Evolutionary conservation across 2,113 vertebrate species (phyloP).

Genomic region (Hippoglossus stenolepis): DNA sequence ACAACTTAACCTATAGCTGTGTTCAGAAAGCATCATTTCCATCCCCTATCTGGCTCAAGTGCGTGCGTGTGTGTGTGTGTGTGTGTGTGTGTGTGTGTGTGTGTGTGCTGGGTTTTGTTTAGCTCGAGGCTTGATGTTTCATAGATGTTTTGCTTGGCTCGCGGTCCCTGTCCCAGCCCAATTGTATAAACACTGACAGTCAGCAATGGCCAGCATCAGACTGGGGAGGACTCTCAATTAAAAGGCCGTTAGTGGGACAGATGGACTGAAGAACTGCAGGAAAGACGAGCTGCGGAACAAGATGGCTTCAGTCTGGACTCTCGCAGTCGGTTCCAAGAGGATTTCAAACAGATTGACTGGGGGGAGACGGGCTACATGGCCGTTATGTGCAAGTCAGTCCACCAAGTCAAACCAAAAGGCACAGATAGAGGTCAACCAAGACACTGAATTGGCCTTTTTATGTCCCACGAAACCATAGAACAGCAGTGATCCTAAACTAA

Average conservation of each 20-base stretch:
- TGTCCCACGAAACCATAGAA: slow-evolving; percentile 38
- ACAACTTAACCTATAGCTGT: slow-evolving; percentile 49
- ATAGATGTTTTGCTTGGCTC: slow-evolving; percentile 79
- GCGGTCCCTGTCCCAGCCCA: slow-evolving; percentile 68
- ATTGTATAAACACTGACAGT: slow-evolving; percentile 76
- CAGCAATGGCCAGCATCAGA: slow-evolving; percentile 67
- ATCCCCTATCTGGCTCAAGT: slow-evolving; percentile 67
- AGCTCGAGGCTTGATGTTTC: slow-evolving; percentile 76
- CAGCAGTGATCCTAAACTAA: slow-evolving; percentile 50
- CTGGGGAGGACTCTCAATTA: slow-evolving; percentile 73
- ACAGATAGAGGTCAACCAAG: slow-evolving; percentile 39
- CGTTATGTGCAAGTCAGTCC: neutral
- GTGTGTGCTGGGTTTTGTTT: slow-evolving; percentile 73
- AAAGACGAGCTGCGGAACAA: slow-evolving; percentile 48
- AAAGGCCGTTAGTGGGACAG: slow-evolving; percentile 71
- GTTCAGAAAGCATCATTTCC: slow-evolving; percentile 59
- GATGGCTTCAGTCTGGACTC: slow-evolving; percentile 52
- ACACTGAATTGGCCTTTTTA: slow-evolving; percentile 14
- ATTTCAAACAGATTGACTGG: slow-evolving; percentile 34
- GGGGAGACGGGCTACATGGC: slow-evolving; percentile 4
- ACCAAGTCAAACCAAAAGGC: slow-evolving; percentile 39
- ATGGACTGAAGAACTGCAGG: slow-evolving; percentile 62
- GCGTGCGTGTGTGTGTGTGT: slow-evolving; percentile 1
- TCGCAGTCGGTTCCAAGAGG: slow-evolving; percentile 13
- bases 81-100: slow-evolving; percentile 23